Conservation (phyloP, 2,113 vertebrate species). For the Nycticebus coucang region DNA sequence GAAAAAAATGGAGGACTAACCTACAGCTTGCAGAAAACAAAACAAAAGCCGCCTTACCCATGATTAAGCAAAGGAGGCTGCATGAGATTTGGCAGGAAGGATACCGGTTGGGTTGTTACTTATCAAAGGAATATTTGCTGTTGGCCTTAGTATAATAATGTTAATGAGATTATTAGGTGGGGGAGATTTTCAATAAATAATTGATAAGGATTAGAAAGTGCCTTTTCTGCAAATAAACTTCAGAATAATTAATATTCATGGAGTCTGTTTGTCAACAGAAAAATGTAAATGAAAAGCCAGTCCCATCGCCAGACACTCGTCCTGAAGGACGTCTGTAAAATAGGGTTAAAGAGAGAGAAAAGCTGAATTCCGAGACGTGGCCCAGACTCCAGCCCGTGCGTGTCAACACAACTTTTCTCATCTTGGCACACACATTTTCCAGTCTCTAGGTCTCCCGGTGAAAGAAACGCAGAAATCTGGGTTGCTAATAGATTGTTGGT, state of each 20-base stretch:
- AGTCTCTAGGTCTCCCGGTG: slow-evolving; percentile 75
- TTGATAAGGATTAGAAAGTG: slow-evolving; percentile 92
- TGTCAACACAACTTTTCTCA: slow-evolving; percentile 83
- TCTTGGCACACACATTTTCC: slow-evolving; percentile 69
- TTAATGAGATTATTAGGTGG: slow-evolving; percentile 89
- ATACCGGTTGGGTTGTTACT: slow-evolving; percentile 56
- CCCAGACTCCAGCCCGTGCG: slow-evolving; percentile 87
- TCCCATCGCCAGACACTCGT: slow-evolving; percentile 88
- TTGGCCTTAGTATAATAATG: slow-evolving; percentile 79
- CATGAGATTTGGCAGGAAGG: slow-evolving; percentile 63
- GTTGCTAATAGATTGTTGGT: slow-evolving; percentile 80
- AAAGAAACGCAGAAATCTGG: slow-evolving; percentile 74
- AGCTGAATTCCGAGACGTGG: slow-evolving; percentile 85
- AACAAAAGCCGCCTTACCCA: slow-evolving; percentile 3
- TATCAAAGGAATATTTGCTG: slow-evolving; percentile 74
- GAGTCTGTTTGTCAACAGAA: slow-evolving; percentile 92
- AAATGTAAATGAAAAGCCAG: slow-evolving; percentile 90
- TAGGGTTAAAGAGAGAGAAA: slow-evolving; percentile 90
- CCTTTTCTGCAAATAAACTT: slow-evolving; percentile 91
- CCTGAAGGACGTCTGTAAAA: slow-evolving; percentile 90
- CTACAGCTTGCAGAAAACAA: background rate
- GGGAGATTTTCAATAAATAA: slow-evolving; percentile 92
- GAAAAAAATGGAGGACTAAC: background rate
- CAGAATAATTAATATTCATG: slow-evolving; percentile 95
- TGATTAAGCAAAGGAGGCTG: background rate